phyloP scores from a whole-genome alignment of 1,140 invertebrate genomes.

The Drosophila pruinosa region DNA sequence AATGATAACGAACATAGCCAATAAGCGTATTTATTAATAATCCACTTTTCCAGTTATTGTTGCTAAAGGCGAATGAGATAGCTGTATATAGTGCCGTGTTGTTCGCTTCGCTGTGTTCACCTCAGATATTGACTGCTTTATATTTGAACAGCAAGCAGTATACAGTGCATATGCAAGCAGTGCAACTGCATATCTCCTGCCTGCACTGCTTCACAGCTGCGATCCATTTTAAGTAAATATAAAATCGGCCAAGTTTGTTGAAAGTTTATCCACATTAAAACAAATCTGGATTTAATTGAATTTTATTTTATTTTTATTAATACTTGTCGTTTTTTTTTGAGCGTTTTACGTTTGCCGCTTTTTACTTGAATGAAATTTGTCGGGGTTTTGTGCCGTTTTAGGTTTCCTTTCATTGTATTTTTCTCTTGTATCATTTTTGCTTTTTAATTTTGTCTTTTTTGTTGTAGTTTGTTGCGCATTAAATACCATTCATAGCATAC shows the following conservation, averaged over 20 bases:
- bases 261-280: background rate
- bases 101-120: background rate
- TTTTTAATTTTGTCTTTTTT: slow-evolving; percentile 41
- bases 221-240: no score
- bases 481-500: slow-evolving; percentile 47
- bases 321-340: slow-evolving; percentile 55
- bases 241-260: background rate
- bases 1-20: slow-evolving; percentile 20
- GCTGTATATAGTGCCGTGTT: background rate
- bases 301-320: slow-evolving; percentile 76
- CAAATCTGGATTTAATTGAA: slow-evolving; percentile 32
- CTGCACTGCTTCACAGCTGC: background rate
- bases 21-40: background rate
- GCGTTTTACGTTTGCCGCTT: slow-evolving; percentile 33
- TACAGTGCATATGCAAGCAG: no score
- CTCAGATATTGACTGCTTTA: no score
- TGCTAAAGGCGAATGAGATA: background rate
- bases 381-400: slow-evolving; percentile 50
- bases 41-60: background rate
- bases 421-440: slow-evolving; percentile 34
- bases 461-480: slow-evolving; percentile 46
- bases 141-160: no score
- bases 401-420: slow-evolving; percentile 51
- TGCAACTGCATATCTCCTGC: no score
- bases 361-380: slow-evolving; percentile 44